Evolutionary conservation across 37 sponge, comb jelly and placozoan genomes (phyloP).

Genomic region (Amphimedon queenslandica): DNA sequence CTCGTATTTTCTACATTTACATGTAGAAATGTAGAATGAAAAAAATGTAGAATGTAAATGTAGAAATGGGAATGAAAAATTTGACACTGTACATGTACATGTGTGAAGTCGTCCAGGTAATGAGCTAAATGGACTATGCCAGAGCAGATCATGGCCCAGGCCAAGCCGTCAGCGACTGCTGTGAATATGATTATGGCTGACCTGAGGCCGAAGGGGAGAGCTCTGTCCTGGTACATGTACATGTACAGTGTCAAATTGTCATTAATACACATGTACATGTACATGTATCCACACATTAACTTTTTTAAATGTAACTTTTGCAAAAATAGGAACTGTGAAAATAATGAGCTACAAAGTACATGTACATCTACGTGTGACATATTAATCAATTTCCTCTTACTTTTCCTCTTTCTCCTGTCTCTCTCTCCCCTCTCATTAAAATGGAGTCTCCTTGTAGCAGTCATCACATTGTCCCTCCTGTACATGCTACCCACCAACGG

Average conservation of each 20-base stretch:
- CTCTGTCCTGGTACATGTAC: not conserved
- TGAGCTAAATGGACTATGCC: too few species aligned
- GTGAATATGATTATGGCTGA: too few species aligned
- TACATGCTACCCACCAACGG: slow-evolving; percentile 15
- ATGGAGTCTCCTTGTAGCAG: not conserved
- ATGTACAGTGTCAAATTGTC: not conserved
- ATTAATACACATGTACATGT: not conserved
- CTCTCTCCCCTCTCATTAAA: not conserved
- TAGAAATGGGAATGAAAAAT: not conserved
- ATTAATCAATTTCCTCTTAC: not conserved
- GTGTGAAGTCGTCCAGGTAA: too few species aligned
- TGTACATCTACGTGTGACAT: too few species aligned
- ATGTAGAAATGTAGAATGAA: not conserved
- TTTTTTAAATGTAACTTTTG: too few species aligned
- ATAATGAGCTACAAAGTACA: too few species aligned
- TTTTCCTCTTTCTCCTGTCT: not conserved
- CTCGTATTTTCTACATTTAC: not conserved
- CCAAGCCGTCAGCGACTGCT: too few species aligned
- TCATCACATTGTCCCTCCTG: not conserved
- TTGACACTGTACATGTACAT: too few species aligned
- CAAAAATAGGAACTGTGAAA: too few species aligned
- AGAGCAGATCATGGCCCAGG: too few species aligned
- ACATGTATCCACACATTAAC: too few species aligned
- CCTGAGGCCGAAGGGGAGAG: too few species aligned
- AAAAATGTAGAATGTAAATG: not conserved